Evolutionary conservation across 2,888 invertebrate genomes (phyloP).

Genomic region (Rhagonycha lutea): DNA sequence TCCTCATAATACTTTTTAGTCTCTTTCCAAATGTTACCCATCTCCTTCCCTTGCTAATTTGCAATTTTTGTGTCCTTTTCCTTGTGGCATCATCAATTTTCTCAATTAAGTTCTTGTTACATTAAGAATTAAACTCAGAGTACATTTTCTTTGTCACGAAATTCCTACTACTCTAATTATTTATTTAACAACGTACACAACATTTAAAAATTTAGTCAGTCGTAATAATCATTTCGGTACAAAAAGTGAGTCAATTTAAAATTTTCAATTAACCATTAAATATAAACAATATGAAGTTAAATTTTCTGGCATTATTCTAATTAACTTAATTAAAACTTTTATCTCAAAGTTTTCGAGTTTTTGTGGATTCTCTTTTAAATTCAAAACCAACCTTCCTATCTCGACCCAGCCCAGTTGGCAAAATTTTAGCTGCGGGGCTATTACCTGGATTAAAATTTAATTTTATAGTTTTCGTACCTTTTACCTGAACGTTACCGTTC

Average conservation of each 20-base stretch:
- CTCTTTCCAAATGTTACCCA: too few species aligned
- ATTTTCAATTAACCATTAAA: neutral
- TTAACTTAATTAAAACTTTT: neutral
- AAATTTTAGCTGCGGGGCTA: neutral
- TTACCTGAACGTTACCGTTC: neutral
- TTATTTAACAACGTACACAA: neutral
- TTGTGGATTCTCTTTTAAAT: neutral
- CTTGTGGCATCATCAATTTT: too few species aligned
- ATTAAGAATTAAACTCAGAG: neutral
- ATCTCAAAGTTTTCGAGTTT: neutral
- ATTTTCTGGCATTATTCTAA: neutral
- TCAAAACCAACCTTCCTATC: neutral
- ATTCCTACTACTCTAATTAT: neutral
- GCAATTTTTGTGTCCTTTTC: too few species aligned
- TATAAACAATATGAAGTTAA: neutral
- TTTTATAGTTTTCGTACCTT: neutral
- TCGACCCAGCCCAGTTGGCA: neutral
- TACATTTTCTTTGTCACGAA: neutral
- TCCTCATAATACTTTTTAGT: too few species aligned
- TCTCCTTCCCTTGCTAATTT: too few species aligned
- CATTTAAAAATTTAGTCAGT: neutral
- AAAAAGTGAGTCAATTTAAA: neutral
- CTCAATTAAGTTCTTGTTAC: neutral
- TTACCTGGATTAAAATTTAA: slow-evolving; percentile 1
- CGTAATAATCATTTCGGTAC: neutral